These are phyloP conservation scores for Micropoecilia bifurca DNA, from an alignment of 2,797 vertebrate genomes.

Conservation along the genomic window DNA sequence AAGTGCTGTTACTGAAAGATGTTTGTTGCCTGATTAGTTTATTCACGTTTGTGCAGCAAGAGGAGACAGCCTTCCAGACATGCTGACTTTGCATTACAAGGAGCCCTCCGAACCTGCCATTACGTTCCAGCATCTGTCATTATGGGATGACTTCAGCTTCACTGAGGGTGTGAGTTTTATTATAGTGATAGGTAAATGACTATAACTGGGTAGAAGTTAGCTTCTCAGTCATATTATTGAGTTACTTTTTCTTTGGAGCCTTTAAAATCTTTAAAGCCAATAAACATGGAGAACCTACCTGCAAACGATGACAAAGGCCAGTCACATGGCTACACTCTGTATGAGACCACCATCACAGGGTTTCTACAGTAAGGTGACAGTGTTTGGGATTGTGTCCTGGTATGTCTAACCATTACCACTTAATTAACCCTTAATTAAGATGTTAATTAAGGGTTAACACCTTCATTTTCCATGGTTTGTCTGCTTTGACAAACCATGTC, in stretches of 20 bases:
- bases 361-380: slow-evolving; percentile 81
- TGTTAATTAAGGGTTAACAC: too few species aligned
- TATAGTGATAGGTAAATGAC: slow-evolving; percentile 17
- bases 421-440: too few species aligned
- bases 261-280: slow-evolving; percentile 79
- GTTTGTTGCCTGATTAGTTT: slow-evolving; percentile 4
- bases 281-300: slow-evolving; percentile 94
- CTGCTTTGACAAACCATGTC: too few species aligned
- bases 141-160: slow-evolving; percentile 90
- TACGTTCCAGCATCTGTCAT: slow-evolving; percentile 86
- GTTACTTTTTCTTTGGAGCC: slow-evolving; percentile 70
- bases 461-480: too few species aligned
- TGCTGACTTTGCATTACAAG: slow-evolving; percentile 83
- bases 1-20: neutral
- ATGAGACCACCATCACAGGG: slow-evolving; percentile 88
- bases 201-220: neutral
- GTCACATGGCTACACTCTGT: slow-evolving; percentile 90
- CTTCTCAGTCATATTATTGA: neutral
- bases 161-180: slow-evolving; percentile 80
- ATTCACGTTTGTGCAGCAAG: slow-evolving; percentile 50
- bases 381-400: slow-evolving; percentile 89
- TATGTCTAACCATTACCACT: slow-evolving; percentile 57
- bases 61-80: slow-evolving; percentile 79
- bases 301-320: slow-evolving; percentile 88
- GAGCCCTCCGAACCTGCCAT: slow-evolving; percentile 83